Evolutionary conservation across 2,888 invertebrate genomes (phyloP).

Genomic region (Drosophila fungiperda): DNA sequence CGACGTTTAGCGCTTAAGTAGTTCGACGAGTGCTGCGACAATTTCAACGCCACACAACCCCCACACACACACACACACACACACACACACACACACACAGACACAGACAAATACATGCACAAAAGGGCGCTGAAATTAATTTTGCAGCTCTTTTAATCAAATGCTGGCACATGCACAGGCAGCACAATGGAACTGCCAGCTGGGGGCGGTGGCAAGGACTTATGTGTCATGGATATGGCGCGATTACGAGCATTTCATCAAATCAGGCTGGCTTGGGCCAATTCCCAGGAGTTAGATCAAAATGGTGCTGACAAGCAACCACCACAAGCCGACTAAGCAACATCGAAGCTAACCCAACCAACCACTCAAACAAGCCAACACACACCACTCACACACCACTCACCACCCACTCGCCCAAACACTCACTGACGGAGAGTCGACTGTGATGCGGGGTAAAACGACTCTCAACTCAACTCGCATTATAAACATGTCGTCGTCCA

Average conservation of each 20-base stretch:
- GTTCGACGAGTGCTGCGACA: slow-evolving; percentile 60
- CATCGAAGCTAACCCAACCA: slow-evolving; percentile 21
- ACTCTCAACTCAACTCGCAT: slow-evolving; percentile 51
- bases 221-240: slow-evolving; percentile 61
- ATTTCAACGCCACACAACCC: slow-evolving; percentile 57
- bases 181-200: neutral
- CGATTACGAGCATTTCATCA: slow-evolving; percentile 69
- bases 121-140: slow-evolving; percentile 66
- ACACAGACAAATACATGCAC: neutral
- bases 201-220: neutral
- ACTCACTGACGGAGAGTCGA: slow-evolving; percentile 2
- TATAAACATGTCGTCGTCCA: slow-evolving; percentile 67
- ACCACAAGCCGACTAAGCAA: slow-evolving; percentile 28
- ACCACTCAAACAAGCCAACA: slow-evolving; percentile 4
- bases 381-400: neutral
- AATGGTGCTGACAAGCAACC: slow-evolving; percentile 63
- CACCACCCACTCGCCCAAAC: slow-evolving; percentile 6
- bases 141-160: slow-evolving; percentile 82
- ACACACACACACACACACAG: neutral
- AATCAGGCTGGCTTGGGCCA: slow-evolving; percentile 58
- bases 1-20: slow-evolving; percentile 73
- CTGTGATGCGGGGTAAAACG: slow-evolving; percentile 10
- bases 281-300: slow-evolving; percentile 74
- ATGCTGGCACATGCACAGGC: slow-evolving; percentile 80
- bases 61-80: slow-evolving; percentile 10